These are phyloP conservation scores for Pterocles gutturalis DNA, from an alignment of 2,113 vertebrate genomes.

Conservation along the genomic window DNA sequence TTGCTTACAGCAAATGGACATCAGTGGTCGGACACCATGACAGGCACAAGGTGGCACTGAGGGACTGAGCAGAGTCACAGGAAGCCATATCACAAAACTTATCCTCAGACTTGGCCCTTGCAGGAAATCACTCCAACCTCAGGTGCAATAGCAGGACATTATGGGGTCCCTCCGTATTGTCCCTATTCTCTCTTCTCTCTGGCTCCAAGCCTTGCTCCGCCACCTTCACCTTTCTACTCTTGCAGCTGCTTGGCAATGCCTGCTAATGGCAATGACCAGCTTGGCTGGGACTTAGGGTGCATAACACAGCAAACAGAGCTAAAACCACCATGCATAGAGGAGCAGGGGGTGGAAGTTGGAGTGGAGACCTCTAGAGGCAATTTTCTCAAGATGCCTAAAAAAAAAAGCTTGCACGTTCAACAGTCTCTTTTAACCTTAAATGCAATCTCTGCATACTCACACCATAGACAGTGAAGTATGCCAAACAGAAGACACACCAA, in stretches of 20 bases:
- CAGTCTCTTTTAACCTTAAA: background rate
- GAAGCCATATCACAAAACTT: background rate
- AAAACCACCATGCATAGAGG: background rate
- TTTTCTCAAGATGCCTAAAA: background rate
- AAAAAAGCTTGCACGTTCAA: background rate
- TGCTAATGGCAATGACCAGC: background rate
- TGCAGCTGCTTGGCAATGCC: background rate
- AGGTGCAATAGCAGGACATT: background rate
- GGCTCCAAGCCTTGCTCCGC: background rate
- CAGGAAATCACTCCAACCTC: background rate
- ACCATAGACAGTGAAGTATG: background rate
- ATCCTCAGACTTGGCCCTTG: background rate
- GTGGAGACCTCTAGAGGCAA: background rate
- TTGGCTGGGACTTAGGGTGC: background rate
- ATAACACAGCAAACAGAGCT: background rate
- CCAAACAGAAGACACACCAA: background rate
- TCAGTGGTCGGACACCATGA: background rate
- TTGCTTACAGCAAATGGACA: background rate
- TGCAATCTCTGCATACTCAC: background rate
- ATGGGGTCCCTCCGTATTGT: background rate
- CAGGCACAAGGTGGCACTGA: background rate
- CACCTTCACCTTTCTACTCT: background rate
- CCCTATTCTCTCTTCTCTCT: background rate
- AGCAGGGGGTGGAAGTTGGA: background rate
- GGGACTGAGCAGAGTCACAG: background rate